These are phyloP conservation scores for Zaprionus tsacasi DNA, from an alignment of 1,140 invertebrate genomes.

Conservation along the genomic window DNA sequence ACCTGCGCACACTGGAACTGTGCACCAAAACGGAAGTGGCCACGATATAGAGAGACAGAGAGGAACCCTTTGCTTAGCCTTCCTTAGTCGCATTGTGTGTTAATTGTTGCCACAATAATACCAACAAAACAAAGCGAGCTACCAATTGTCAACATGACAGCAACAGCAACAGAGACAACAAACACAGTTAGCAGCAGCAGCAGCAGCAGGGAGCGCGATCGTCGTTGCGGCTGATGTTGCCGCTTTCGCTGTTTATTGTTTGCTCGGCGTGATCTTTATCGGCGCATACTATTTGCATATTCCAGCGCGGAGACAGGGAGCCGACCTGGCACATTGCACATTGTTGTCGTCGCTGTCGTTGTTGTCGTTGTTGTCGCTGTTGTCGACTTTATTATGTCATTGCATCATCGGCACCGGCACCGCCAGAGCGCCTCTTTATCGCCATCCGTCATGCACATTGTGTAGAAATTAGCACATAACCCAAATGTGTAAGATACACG, in stretches of 20 bases:
- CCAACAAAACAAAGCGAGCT: conserved; percentile 65
- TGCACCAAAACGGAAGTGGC: background rate
- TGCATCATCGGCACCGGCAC: conserved; percentile 59
- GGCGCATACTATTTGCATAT: conserved; percentile 74
- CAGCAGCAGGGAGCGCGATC: too few species aligned
- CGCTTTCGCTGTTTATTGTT: conserved; percentile 57
- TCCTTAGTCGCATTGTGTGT: conserved; percentile 65
- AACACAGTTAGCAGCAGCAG: conserved; percentile 49
- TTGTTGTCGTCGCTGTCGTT: conserved; percentile 50
- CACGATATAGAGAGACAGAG: background rate
- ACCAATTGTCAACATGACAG: conserved; percentile 82
- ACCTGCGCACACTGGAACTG: conserved; percentile 58
- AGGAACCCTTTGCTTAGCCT: conserved; percentile 26
- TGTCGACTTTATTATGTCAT: conserved; percentile 79
- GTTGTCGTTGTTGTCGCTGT: conserved; percentile 53
- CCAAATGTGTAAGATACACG: conserved; percentile 77
- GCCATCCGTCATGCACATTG: conserved; percentile 81
- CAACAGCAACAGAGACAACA: conserved; percentile 39
- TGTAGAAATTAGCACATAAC: conserved; percentile 81
- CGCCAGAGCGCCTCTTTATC: conserved; percentile 60
- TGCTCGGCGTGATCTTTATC: conserved; percentile 75
- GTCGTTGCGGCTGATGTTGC: conserved; percentile 53
- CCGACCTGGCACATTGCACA: background rate
- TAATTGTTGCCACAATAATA: conserved; percentile 74
- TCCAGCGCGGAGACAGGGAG: conserved; percentile 22